A percentile compares a stretch with the other conserved stretches of the same genome.
Evolutionary conservation across 2,888 invertebrate genomes (phyloP).

Genomic region (Cybosia mesomella): DNA sequence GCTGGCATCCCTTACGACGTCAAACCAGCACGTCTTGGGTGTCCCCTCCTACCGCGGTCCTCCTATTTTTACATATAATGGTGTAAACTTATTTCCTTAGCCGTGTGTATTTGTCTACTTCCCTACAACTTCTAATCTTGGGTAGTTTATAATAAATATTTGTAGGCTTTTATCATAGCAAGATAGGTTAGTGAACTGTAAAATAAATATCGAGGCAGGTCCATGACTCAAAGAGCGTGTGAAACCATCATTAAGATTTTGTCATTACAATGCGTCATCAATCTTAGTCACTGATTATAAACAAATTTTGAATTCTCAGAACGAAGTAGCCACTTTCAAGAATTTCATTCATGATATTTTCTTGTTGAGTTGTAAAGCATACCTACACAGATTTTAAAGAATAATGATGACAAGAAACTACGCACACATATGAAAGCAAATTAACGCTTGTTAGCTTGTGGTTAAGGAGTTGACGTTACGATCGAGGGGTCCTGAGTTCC

Average conservation of each 20-base stretch:
- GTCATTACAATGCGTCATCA: slow-evolving; percentile 17
- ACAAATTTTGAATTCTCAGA: slow-evolving; percentile 7
- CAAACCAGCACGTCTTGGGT: too few relatives aligned
- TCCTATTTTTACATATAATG: too few relatives aligned
- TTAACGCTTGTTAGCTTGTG: too few relatives aligned
- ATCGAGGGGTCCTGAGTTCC: too few relatives aligned
- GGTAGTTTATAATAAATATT: not conserved
- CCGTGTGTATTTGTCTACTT: too few relatives aligned
- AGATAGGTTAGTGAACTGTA: slow-evolving; percentile 7
- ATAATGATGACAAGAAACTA: not conserved
- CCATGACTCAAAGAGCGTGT: slow-evolving; percentile 10
- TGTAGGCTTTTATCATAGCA: not conserved
- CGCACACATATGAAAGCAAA: too few relatives aligned
- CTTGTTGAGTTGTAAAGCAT: not conserved
- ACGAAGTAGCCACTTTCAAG: not conserved
- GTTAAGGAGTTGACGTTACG: too few relatives aligned
- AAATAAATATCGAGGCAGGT: slow-evolving; percentile 3
- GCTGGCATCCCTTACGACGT: too few relatives aligned
- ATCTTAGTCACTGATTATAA: slow-evolving; percentile 13
- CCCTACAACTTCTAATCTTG: not conserved
- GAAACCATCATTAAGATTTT: slow-evolving; percentile 3
- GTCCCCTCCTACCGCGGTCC: too few relatives aligned
- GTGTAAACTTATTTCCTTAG: too few relatives aligned
- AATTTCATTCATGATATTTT: not conserved
- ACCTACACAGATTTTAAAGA: not conserved